A percentile compares a stretch with the other conserved stretches of the same genome.
These are phyloP conservation scores for Haemorhous mexicanus DNA, from an alignment of 2,113 vertebrate genomes.

Conservation along the genomic window DNA sequence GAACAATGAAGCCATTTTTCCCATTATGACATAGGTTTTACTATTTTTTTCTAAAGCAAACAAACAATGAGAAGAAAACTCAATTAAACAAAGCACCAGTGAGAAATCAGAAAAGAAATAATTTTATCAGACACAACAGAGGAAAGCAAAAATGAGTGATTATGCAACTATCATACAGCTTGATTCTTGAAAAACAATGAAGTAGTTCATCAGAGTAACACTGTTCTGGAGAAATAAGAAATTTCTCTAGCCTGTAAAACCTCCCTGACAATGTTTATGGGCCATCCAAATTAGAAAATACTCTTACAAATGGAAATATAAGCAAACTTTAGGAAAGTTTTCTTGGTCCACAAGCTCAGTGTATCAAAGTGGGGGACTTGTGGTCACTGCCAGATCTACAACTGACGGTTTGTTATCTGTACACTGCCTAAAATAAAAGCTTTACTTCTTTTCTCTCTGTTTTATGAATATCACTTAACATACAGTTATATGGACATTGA, in stretches of 20 bases:
- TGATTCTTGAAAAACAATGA: background rate
- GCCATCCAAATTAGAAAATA: background rate
- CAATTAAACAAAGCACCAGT: background rate
- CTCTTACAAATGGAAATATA: background rate
- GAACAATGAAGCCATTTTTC: background rate
- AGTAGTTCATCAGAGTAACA: background rate
- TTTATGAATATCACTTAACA: background rate
- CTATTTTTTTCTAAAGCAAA: background rate
- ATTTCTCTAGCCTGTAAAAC: background rate
- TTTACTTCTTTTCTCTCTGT: background rate
- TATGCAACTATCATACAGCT: background rate
- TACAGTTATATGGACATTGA: background rate
- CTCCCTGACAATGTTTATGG: background rate
- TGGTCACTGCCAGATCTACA: background rate
- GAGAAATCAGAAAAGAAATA: background rate
- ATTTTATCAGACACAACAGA: background rate
- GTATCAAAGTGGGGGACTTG: background rate
- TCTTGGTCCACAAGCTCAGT: background rate
- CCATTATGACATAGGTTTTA: background rate
- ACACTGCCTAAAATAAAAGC: background rate
- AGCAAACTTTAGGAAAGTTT: background rate
- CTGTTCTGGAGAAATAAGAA: background rate
- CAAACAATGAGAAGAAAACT: background rate
- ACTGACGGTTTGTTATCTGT: background rate
- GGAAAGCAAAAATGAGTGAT: background rate